phyloP scores from a whole-genome alignment of 2,113 vertebrate species.

The Petromus typicus region DNA sequence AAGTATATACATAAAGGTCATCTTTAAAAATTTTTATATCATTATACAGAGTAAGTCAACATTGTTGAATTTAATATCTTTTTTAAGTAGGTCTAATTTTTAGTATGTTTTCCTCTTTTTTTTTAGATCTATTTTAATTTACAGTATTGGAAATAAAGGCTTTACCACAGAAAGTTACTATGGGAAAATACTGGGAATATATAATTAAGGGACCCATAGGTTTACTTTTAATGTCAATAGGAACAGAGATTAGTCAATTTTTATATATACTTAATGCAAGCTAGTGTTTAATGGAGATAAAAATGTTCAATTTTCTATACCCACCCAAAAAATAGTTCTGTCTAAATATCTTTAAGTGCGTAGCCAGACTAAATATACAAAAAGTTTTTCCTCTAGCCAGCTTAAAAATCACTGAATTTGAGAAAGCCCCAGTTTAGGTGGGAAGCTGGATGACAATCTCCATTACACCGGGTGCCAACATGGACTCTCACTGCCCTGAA shows the following conservation, averaged over 20 bases:
- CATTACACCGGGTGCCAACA: not conserved
- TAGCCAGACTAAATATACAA: not conserved
- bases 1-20: not conserved
- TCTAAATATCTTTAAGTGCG: conserved; percentile 22
- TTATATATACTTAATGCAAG: not conserved
- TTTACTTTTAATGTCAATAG: not conserved
- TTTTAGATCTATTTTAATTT: not conserved
- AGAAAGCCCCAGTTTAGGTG: not conserved
- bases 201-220: not conserved
- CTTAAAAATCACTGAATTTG: not conserved
- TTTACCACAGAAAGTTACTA: not conserved
- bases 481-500: not conserved
- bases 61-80: not conserved
- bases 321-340: not conserved
- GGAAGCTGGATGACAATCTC: not conserved
- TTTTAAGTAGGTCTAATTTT: not conserved
- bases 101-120: not conserved
- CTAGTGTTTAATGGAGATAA: not conserved
- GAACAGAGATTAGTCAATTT: not conserved
- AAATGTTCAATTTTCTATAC: not conserved
- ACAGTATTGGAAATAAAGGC: not conserved
- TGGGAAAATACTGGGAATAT: not conserved
- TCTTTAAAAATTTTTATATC: not conserved
- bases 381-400: not conserved
- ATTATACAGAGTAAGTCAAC: not conserved